These are phyloP conservation scores for Megaustenia siamemsis DNA, from an alignment of 2,888 invertebrate genomes.

Conservation along the genomic window DNA sequence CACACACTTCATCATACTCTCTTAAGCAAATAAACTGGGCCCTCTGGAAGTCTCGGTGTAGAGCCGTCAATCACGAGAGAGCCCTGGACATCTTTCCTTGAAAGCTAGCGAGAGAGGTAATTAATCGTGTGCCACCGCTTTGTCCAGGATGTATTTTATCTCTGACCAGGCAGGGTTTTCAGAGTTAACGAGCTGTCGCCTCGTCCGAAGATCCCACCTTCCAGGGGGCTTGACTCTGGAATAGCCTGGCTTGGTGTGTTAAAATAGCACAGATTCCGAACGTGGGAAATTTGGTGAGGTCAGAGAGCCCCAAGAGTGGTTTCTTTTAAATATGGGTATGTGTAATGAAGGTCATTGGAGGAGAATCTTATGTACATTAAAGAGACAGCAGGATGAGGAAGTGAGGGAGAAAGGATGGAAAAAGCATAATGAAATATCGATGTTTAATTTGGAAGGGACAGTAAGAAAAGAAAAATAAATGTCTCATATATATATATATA, in stretches of 20 bases:
- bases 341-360: not conserved
- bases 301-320: not conserved
- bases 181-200: conserved; percentile 39
- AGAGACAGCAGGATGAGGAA: conserved; percentile 11
- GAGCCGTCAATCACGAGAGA: conserved; percentile 30
- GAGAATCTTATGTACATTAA: conserved; percentile 27
- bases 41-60: not conserved
- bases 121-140: conserved; percentile 41
- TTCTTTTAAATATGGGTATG: not conserved
- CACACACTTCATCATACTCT: not conserved
- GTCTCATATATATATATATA: no score
- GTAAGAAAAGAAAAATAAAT: no score
- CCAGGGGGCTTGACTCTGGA: not conserved
- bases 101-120: conserved; percentile 28
- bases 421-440: no score
- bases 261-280: not conserved
- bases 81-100: conserved; percentile 45
- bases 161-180: conserved; percentile 31
- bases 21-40: conserved; percentile 27
- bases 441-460: no score
- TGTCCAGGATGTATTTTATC: conserved; percentile 38
- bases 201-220: not conserved
- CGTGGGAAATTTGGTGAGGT: not conserved
- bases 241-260: not conserved
- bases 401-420: conserved; percentile 3